These are phyloP conservation scores for Ammospiza maritima DNA, from an alignment of 2,797 vertebrate species.

Conservation along the genomic window DNA sequence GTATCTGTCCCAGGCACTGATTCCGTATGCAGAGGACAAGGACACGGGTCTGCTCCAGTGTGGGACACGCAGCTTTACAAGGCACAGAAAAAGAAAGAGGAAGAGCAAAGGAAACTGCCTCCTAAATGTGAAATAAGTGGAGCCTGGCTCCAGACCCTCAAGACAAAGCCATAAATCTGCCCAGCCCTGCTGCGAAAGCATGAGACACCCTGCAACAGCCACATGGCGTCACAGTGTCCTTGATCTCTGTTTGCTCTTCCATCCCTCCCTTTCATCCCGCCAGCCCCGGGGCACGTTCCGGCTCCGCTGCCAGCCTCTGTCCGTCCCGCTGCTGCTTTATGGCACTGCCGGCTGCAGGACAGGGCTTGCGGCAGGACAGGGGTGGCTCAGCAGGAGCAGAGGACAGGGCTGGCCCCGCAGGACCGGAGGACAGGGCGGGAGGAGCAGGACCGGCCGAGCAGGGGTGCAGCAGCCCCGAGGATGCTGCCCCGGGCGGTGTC, in stretches of 20 bases:
- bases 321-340: not conserved
- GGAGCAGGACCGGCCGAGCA: not conserved
- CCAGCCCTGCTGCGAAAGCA: not conserved
- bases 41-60: not conserved
- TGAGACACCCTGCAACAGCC: constrained; percentile 26
- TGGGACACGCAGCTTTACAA: not conserved
- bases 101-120: constrained; percentile 19
- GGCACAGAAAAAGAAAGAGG: not conserved
- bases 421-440: no score
- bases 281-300: not conserved
- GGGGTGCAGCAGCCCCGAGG: not conserved
- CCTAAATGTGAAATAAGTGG: not conserved
- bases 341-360: not conserved
- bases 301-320: not conserved
- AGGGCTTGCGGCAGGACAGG: not conserved
- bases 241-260: constrained; percentile 40
- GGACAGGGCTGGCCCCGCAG: no score
- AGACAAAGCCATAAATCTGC: constrained; percentile 53
- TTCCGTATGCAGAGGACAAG: not conserved
- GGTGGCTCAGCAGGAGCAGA: no score
- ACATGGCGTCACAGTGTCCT: constrained; percentile 14
- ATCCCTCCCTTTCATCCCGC: not conserved
- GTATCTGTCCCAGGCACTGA: not conserved
- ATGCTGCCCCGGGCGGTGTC: not conserved
- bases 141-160: constrained; percentile 27